Conservation (phyloP, 30 jellyfish, hydroid and myxozoan genomes). For the Hydractinia symbiolongicarpus region DNA sequence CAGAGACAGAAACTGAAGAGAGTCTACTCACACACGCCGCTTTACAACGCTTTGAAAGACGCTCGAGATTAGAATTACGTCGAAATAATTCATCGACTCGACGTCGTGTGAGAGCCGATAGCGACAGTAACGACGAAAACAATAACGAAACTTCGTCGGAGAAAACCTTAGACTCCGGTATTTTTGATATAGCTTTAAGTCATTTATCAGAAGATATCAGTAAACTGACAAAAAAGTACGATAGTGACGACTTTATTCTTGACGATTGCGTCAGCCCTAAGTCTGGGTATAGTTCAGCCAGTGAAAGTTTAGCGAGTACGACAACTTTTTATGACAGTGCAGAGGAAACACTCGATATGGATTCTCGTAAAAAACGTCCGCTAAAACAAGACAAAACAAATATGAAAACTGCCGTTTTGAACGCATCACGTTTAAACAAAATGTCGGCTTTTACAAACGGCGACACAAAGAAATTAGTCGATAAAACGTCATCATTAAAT, state of each 20-base stretch:
- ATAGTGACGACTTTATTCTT: conserved; percentile 10
- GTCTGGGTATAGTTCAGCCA: conserved; percentile 22
- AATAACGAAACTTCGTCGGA: conserved; percentile 27
- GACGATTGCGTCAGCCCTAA: conserved; percentile 22
- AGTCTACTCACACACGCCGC: conserved; percentile 3
- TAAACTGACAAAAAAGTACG: conserved; percentile 10
- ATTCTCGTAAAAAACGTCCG: not conserved
- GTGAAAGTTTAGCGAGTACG: conserved; percentile 13
- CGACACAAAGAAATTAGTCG: not conserved
- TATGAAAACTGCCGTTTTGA: conserved; percentile 8
- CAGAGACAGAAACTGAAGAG: conserved; percentile 24
- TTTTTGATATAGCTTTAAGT: conserved; percentile 19
- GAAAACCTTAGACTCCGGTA: conserved; percentile 19
- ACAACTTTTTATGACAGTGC: conserved; percentile 26
- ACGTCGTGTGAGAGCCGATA: conserved; percentile 15
- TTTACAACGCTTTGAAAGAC: conserved; percentile 3
- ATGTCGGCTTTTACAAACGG: not conserved
- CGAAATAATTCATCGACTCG: conserved; percentile 7
- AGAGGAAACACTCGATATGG: conserved; percentile 19
- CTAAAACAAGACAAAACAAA: conserved; percentile 8
- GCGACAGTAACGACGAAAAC: conserved; percentile 31
- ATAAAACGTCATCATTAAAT: not conserved
- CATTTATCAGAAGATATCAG: conserved; percentile 13
- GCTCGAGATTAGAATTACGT: not conserved
- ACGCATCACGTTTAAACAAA: not conserved